phyloP scores from a whole-genome alignment of 2,888 invertebrate genomes.

The Schizotus pectinicornis region DNA sequence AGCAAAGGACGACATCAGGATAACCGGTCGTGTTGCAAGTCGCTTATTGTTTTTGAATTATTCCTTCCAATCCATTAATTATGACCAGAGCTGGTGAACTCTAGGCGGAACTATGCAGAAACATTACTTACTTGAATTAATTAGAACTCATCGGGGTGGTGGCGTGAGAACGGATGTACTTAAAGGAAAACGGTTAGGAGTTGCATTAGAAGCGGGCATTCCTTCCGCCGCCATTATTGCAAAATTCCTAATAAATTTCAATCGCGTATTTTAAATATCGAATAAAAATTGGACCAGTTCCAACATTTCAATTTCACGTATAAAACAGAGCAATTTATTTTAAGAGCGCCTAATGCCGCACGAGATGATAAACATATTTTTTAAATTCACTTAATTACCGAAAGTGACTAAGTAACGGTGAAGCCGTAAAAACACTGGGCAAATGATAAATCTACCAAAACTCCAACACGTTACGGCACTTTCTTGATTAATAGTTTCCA shows the following conservation, averaged over 20 bases:
- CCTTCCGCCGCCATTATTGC: background rate
- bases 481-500: too few species aligned
- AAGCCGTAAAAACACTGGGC: too few species aligned
- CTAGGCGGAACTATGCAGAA: background rate
- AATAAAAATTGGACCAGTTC: constrained; percentile 3
- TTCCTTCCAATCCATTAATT: background rate
- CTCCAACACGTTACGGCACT: too few species aligned
- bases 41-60: background rate
- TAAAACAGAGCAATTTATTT: constrained; percentile 6
- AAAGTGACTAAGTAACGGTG: too few species aligned
- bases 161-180: constrained; percentile 7
- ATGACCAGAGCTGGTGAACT: background rate
- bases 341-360: constrained; percentile 1
- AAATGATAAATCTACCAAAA: too few species aligned
- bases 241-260: background rate
- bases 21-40: too few species aligned
- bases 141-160: background rate
- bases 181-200: background rate
- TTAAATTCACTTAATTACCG: background rate
- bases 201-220: background rate
- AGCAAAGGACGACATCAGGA: too few species aligned
- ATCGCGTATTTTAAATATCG: background rate
- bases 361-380: background rate
- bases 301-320: constrained; percentile 10
- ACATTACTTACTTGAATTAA: background rate